Evolutionary conservation across 2,113 vertebrate species (phyloP).

Genomic region (Epinephelus fuscoguttatus): DNA sequence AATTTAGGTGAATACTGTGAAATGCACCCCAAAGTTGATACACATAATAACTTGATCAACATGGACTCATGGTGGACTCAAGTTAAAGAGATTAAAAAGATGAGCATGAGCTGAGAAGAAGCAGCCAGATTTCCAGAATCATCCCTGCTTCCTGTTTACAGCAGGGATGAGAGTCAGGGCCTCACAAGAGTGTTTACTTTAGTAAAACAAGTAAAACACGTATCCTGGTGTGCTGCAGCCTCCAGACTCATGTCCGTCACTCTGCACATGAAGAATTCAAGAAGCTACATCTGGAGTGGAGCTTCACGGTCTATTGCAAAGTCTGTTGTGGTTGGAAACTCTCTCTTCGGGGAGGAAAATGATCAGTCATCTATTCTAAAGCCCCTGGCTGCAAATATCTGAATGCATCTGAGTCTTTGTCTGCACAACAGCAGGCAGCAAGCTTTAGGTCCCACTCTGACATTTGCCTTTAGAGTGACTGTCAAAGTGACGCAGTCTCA

Average conservation of each 20-base stretch:
- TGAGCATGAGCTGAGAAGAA: conserved; percentile 24
- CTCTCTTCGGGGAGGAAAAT: conserved; percentile 40
- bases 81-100: conserved; percentile 1
- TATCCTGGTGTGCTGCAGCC: conserved; percentile 16
- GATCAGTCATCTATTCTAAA: conserved; percentile 42
- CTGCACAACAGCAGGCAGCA: conserved; percentile 15
- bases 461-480: conserved; percentile 12
- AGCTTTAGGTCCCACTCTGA: neutral
- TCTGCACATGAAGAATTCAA: conserved; percentile 45
- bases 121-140: conserved; percentile 51
- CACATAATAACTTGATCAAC: neutral
- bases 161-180: conserved; percentile 25
- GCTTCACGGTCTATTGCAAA: conserved; percentile 59
- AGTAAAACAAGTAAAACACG: conserved; percentile 28
- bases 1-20: neutral
- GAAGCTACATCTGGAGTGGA: conserved; percentile 62
- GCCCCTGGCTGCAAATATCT: conserved; percentile 35
- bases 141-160: conserved; percentile 80
- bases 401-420: conserved; percentile 24
- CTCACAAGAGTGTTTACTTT: conserved; percentile 58
- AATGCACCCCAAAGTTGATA: neutral
- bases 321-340: conserved; percentile 63
- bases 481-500: neutral
- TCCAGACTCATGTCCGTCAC: conserved; percentile 11
- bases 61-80: neutral